These are phyloP conservation scores for Phaethon lepturus DNA, from an alignment of 2,113 vertebrate species.

Conservation along the genomic window DNA sequence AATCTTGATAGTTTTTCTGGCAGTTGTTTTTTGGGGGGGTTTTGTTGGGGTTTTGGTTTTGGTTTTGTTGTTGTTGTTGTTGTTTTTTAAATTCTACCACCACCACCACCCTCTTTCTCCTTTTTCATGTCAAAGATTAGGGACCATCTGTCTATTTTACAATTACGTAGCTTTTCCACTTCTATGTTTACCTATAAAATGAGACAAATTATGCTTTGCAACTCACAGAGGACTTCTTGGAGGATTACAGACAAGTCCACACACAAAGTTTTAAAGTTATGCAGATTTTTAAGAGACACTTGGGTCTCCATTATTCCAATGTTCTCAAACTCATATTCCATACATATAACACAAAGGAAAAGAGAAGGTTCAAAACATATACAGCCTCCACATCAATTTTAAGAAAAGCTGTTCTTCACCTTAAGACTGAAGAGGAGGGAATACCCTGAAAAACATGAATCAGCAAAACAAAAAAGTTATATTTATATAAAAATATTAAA, in stretches of 20 bases:
- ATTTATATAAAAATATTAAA: no score
- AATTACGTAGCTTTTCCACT: not conserved
- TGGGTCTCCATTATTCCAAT: not conserved
- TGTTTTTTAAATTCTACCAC: not conserved
- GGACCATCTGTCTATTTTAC: not conserved
- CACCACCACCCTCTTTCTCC: not conserved
- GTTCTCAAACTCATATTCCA: not conserved
- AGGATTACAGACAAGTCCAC: not conserved
- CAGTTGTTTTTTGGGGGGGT: not conserved
- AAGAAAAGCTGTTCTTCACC: not conserved
- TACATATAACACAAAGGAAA: not conserved
- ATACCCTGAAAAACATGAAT: not conserved
- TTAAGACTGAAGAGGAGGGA: not conserved
- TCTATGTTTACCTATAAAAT: not conserved
- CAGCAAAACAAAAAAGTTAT: not conserved
- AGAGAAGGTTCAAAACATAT: not conserved
- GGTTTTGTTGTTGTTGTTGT: no score
- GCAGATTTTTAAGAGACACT: not conserved
- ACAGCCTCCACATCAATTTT: not conserved
- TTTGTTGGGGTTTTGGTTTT: not conserved
- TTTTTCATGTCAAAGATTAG: not conserved
- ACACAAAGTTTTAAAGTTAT: not conserved
- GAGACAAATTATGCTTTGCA: not conserved
- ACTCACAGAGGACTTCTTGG: not conserved
- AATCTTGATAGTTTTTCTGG: constrained; percentile 3